phyloP scores from a whole-genome alignment of 2,113 vertebrate genomes.

The Tapirus terrestris region DNA sequence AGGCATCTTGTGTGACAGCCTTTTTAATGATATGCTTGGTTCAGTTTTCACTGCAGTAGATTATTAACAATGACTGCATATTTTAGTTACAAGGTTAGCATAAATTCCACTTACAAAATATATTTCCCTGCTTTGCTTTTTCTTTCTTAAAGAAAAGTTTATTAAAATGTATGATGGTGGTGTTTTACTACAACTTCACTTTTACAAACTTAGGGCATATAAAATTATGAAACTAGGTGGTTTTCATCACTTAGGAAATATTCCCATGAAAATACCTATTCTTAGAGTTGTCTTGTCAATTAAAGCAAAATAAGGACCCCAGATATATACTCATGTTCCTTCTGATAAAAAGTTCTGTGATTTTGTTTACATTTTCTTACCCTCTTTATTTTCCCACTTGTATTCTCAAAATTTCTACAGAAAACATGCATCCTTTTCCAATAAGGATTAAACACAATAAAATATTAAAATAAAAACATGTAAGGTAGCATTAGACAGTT shows the following conservation, averaged over 20 bases:
- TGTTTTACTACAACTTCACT: neutral
- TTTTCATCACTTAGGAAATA: neutral
- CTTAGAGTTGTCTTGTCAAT: neutral
- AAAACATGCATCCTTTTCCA: neutral
- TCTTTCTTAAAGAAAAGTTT: neutral
- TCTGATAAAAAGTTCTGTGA: neutral
- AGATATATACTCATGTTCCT: neutral
- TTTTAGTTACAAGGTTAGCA: neutral
- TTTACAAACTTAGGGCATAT: neutral
- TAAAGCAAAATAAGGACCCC: neutral
- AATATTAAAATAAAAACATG: constrained; percentile 50
- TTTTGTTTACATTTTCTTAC: constrained; percentile 1
- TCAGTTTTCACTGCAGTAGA: neutral
- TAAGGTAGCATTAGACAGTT: neutral
- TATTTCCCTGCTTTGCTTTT: constrained; percentile 21
- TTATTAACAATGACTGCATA: neutral
- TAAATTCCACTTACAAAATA: neutral
- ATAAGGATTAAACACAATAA: constrained; percentile 35
- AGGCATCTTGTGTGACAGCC: neutral
- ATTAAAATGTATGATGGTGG: neutral
- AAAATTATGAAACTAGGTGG: neutral
- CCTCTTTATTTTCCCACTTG: neutral
- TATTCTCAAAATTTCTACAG: constrained; percentile 27
- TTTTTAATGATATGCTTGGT: neutral
- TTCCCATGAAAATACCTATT: neutral